A percentile compares a stretch with the other conserved stretches of the same genome.
Conservation (phyloP, 2,113 vertebrate genomes). For the Indicator maculatus region DNA sequence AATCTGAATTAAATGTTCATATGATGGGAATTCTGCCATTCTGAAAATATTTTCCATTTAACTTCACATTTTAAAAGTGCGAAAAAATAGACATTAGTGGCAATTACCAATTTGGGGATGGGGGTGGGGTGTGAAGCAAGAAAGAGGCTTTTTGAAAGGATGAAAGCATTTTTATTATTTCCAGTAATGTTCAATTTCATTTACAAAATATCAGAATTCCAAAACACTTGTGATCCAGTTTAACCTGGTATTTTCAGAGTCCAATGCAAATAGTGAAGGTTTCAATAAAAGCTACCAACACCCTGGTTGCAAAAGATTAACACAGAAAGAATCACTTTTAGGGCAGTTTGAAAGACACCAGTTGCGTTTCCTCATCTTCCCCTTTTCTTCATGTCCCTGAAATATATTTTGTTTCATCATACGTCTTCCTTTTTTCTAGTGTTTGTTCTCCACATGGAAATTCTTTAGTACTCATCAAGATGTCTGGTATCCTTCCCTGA, state of each 20-base stretch:
- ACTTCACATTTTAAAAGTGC: background rate
- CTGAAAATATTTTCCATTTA: background rate
- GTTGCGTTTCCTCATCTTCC: background rate
- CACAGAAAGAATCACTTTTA: background rate
- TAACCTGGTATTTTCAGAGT: background rate
- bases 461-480: background rate
- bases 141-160: background rate
- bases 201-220: background rate
- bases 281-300: background rate
- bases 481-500: constrained; percentile 27
- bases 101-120: background rate
- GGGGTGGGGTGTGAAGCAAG: background rate
- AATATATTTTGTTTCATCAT: constrained; percentile 3
- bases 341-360: background rate
- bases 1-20: background rate
- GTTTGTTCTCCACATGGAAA: constrained; percentile 40
- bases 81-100: background rate
- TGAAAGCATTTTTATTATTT: background rate
- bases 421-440: background rate
- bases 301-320: background rate
- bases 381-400: background rate
- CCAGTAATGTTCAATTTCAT: background rate
- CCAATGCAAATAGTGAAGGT: background rate
- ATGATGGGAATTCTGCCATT: background rate
- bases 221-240: background rate